phyloP scores from a whole-genome alignment of 2,113 vertebrate genomes.

The Nansenia antarctica region DNA sequence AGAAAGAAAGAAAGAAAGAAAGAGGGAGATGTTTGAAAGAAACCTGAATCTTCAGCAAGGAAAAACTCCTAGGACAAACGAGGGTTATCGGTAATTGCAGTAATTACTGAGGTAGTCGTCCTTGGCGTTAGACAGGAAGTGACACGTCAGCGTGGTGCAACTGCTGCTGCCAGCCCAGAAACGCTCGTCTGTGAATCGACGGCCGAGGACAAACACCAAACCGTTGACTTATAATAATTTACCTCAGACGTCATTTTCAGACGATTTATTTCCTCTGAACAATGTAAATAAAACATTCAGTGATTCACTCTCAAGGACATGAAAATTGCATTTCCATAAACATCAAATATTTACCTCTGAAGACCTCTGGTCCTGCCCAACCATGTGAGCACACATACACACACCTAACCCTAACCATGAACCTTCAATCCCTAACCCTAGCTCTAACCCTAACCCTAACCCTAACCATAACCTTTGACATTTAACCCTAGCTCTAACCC shows the following conservation, averaged over 20 bases:
- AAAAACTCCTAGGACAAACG: neutral
- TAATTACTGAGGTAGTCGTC: neutral
- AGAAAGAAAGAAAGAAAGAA: no score
- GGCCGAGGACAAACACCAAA: no score
- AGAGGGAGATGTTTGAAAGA: constrained; percentile 1
- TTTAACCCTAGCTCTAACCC: no score
- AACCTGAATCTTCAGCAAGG: neutral
- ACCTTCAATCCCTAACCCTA: no score
- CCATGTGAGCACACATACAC: neutral
- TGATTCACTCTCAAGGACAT: neutral
- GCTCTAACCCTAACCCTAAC: no score
- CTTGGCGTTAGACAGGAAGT: neutral
- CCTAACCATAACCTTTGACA: no score
- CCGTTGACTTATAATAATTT: neutral
- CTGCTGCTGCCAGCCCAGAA: no score
- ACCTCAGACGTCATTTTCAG: neutral
- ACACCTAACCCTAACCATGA: no score
- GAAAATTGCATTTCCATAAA: neutral
- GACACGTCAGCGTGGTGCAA: neutral
- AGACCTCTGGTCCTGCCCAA: neutral
- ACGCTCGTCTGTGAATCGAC: neutral
- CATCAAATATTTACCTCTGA: constrained; percentile 2
- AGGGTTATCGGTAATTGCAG: neutral
- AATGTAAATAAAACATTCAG: neutral
- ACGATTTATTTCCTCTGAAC: neutral